phyloP scores from a whole-genome alignment of 2,797 vertebrate species.

The Chiroxiphia lanceolata region DNA sequence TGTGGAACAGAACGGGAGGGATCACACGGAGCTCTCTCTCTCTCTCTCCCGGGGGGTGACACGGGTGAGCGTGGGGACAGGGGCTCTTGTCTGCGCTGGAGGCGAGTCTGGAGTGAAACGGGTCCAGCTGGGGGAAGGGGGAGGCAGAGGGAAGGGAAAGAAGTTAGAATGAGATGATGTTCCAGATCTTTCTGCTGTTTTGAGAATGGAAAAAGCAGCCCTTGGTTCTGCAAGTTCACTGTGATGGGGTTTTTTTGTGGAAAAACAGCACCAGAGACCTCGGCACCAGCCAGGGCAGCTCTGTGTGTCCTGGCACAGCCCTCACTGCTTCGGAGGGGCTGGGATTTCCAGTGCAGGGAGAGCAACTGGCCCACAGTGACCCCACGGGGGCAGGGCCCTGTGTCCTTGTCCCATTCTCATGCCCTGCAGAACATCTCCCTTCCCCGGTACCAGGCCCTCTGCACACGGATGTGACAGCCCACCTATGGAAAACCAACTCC shows the following conservation, averaged over 20 bases:
- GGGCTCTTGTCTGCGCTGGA: neutral
- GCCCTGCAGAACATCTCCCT: neutral
- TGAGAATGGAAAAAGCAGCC: neutral
- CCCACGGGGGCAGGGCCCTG: fast-evolving
- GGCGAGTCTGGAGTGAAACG: fast-evolving
- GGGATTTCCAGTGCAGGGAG: neutral
- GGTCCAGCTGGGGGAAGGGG: neutral
- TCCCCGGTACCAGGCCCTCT: fast-evolving
- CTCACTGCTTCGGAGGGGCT: fast-evolving
- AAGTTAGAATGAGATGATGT: fast-evolving
- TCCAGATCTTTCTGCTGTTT: neutral
- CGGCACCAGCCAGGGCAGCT: neutral
- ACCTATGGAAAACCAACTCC: fast-evolving
- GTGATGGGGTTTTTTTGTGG: neutral
- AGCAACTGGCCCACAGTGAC: fast-evolving
- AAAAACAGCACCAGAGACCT: neutral
- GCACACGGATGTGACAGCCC: no score
- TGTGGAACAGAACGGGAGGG: neutral
- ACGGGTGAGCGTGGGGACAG: neutral
- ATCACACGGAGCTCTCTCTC: neutral
- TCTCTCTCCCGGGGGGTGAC: neutral
- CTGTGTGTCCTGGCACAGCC: neutral
- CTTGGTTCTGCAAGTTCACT: neutral
- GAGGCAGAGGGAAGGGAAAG: neutral
- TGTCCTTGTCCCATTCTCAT: neutral